Conservation (phyloP, 2,888 invertebrate genomes). For the Leucophenga maculata region DNA sequence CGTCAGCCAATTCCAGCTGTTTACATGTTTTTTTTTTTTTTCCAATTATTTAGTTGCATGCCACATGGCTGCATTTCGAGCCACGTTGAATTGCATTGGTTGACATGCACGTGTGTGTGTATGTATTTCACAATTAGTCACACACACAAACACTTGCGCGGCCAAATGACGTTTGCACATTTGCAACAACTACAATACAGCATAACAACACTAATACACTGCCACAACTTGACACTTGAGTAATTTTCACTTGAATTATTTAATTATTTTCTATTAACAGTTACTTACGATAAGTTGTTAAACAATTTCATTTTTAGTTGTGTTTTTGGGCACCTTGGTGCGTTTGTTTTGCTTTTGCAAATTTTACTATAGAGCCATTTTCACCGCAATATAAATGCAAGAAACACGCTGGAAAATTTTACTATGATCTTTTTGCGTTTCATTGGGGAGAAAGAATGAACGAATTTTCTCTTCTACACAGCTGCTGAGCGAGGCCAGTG, state of each 20-base stretch:
- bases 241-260: constrained; percentile 2
- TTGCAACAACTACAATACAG: constrained; percentile 30
- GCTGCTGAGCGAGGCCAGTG: background rate
- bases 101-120: background rate
- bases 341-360: constrained; percentile 63
- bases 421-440: constrained; percentile 67
- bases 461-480: background rate
- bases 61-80: constrained; percentile 41
- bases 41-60: constrained; percentile 46
- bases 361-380: constrained; percentile 84
- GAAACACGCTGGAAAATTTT: constrained; percentile 57
- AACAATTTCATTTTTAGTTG: constrained; percentile 63
- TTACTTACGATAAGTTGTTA: constrained; percentile 64
- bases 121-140: constrained; percentile 17
- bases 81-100: constrained; percentile 47
- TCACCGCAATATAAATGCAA: constrained; percentile 74
- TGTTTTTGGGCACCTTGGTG: constrained; percentile 69
- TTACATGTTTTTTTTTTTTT: background rate
- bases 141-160: constrained; percentile 20
- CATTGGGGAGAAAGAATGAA: constrained; percentile 63
- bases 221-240: constrained; percentile 18
- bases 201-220: constrained; percentile 14
- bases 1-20: constrained; percentile 54
- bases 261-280: constrained; percentile 10
- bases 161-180: constrained; percentile 16